Evolutionary conservation across 2,113 vertebrate genomes (phyloP).

Genomic region (Xyrauchen texanus): DNA sequence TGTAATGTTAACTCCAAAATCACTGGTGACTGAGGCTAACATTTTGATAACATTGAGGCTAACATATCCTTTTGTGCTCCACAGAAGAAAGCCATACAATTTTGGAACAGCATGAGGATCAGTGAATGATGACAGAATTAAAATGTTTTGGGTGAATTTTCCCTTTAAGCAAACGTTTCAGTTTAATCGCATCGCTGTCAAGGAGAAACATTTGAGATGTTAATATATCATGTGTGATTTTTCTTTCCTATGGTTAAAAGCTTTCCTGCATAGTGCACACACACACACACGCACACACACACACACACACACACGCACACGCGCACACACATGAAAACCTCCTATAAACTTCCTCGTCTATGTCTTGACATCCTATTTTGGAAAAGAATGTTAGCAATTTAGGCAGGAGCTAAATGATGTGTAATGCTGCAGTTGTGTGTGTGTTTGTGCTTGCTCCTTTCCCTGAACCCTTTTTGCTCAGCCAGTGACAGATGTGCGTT

Average conservation of each 20-base stretch:
- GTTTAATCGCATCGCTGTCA: too few species aligned
- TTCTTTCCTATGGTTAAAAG: not conserved
- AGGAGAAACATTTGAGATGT: too few species aligned
- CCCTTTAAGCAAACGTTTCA: too few species aligned
- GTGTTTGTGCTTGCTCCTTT: constrained; percentile 34
- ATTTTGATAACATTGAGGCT: too few species aligned
- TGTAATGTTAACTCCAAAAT: too few species aligned
- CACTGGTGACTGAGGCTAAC: too few species aligned
- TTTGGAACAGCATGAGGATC: too few species aligned
- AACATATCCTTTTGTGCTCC: too few species aligned
- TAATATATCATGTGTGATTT: too few species aligned
- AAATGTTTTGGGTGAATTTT: too few species aligned
- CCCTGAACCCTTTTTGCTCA: constrained; percentile 34
- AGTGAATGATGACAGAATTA: too few species aligned
- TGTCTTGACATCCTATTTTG: constrained; percentile 33
- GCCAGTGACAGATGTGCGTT: constrained; percentile 72
- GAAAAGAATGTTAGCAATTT: constrained; percentile 43
- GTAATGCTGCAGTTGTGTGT: constrained; percentile 26
- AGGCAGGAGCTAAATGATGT: constrained; percentile 61
- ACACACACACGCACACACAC: not conserved
- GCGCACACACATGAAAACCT: not conserved
- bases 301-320: not conserved
- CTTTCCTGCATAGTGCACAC: constrained; percentile 8
- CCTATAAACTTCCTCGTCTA: constrained; percentile 19
- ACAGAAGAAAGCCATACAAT: too few species aligned